Evolutionary conservation across 2,888 invertebrate species (phyloP), one percentile per base, ranked within the genome.

Genomic region (Troides aeacus): DNA sequence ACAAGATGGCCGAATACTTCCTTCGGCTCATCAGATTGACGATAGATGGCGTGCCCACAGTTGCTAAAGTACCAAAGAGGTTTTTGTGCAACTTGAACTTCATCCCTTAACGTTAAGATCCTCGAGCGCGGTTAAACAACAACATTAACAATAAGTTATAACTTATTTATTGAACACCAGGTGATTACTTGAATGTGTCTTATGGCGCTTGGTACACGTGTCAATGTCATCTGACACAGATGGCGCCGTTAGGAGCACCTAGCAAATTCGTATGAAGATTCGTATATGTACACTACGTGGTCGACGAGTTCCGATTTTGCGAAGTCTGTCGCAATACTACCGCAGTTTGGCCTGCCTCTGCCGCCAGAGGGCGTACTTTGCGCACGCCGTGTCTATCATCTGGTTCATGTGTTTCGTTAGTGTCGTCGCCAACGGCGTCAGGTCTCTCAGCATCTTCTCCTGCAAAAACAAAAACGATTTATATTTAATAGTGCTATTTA

Each of bases 341-440:
- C 94, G 93, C 78, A 94, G 85, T 81, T 95, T 95, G 42, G 92
- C 87, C 59, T 91, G 92, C 71, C 96, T 90, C 76, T 96, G 95
- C 83, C 97, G 97, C 98, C 98, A 98, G 64, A 96, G 93, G 60
- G 94, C 96, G 90, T 96, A 98, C 82, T 98, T 98, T 72, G 95
- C 94, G 84, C 96, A 97, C 17, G 98, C 97, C 0, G 96, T 95
- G 82, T 96, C 96, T 75, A 99, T 93, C 88, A 98, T 94, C 82
- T 97, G 96, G 87, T 98, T 97, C 82, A 98, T 93, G 85, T 99
- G 98, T 85, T 95, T 95, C 10, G 97, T 97, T 56, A 97, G 88
- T 57, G 96, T 95, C 68, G 96, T 95, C 72, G 97, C 96, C 74
- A 97, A 86, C 0, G 97, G 97, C 1, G 97, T 96, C 57, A 96